Evolutionary conservation across 2,113 vertebrate species (phyloP).

Genomic region (cat (Felis catus)): DNA sequence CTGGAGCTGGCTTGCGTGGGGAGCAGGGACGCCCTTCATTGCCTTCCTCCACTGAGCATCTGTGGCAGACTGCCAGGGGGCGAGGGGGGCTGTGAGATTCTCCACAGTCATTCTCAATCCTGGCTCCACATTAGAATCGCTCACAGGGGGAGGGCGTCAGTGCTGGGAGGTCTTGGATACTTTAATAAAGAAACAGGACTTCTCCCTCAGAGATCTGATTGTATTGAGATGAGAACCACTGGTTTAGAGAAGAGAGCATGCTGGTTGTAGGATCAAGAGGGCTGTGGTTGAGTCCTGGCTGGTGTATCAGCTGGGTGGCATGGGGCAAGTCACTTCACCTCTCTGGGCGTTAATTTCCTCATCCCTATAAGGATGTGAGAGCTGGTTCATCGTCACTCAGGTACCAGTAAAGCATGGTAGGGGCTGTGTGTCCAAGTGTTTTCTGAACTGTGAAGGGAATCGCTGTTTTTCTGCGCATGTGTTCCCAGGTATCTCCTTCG

Average conservation of each 20-base stretch:
- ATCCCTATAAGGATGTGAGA: neutral
- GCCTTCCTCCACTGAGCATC: neutral
- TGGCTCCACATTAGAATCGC: neutral
- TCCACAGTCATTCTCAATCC: neutral
- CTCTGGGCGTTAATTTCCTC: neutral
- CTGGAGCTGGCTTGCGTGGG: fast-evolving
- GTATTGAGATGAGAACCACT: neutral
- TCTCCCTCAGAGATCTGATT: neutral
- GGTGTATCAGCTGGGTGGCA: neutral
- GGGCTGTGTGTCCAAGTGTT: neutral
- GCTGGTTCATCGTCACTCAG: neutral
- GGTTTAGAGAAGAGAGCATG: neutral
- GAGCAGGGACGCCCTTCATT: fast-evolving
- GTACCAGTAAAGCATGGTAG: too few relatives aligned
- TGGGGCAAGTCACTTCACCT: neutral
- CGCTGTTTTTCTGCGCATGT: fast-evolving
- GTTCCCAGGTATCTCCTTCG: constrained; percentile 89
- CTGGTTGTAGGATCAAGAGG: neutral
- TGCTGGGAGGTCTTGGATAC: neutral
- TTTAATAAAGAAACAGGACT: neutral
- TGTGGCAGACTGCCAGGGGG: neutral
- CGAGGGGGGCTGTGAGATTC: too few relatives aligned
- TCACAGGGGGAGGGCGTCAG: fast-evolving
- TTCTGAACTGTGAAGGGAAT: neutral
- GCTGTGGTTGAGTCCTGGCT: neutral